A percentile compares a stretch with the other conserved stretches of the same genome.
Conservation (phyloP, 2,113 vertebrate species). For the Gnathonemus echidnorhynchus region DNA sequence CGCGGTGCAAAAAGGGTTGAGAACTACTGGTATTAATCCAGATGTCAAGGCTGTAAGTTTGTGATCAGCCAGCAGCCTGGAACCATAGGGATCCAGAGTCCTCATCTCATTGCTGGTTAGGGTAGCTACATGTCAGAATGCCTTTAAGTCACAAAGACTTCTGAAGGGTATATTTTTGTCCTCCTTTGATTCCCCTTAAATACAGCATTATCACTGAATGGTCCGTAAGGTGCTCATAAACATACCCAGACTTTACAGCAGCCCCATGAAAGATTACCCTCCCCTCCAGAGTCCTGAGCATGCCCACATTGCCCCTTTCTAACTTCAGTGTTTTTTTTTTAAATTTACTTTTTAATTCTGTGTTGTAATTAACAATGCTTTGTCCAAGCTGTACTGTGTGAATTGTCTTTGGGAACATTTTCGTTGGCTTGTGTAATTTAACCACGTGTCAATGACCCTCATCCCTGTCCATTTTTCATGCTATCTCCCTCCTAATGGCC, state of each 20-base stretch:
- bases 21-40: background rate
- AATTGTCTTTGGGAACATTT: constrained; percentile 69
- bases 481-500: constrained; percentile 93
- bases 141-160: background rate
- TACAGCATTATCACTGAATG: background rate
- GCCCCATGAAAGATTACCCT: background rate
- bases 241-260: background rate
- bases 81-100: background rate
- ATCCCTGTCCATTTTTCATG: constrained; percentile 92
- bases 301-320: background rate
- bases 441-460: constrained; percentile 83
- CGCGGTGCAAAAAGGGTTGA: too few species aligned
- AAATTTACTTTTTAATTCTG: background rate
- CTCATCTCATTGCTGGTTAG: background rate
- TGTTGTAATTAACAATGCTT: constrained; percentile 51
- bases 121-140: background rate
- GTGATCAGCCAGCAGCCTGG: background rate
- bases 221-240: background rate
- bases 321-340: background rate
- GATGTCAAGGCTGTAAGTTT: background rate
- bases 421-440: constrained; percentile 77
- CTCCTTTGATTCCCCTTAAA: background rate
- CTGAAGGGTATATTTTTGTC: background rate
- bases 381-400: constrained; percentile 72
- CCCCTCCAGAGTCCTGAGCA: background rate